phyloP scores from a whole-genome alignment of 2,888 invertebrate species.

The Acronicta aceris region DNA sequence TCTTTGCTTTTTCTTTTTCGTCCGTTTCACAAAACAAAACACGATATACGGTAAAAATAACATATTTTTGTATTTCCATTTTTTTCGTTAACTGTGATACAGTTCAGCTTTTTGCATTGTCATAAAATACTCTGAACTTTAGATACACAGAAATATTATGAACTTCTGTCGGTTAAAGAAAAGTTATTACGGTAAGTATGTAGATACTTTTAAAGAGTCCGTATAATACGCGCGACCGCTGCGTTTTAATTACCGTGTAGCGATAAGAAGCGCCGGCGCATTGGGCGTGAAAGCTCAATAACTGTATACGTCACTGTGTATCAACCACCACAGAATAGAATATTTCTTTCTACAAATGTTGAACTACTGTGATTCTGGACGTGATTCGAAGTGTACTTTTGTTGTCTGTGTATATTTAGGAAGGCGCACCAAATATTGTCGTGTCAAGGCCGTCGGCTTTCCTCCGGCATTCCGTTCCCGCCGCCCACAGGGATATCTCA shows the following conservation, averaged over 20 bases:
- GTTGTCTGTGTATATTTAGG: constrained; percentile 72
- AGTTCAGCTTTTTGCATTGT: constrained; percentile 43
- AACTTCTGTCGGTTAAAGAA: not conserved
- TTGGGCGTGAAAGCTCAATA: constrained; percentile 80
- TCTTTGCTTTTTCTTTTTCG: constrained; percentile 77
- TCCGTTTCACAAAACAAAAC: constrained; percentile 56
- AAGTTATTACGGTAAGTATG: constrained; percentile 3
- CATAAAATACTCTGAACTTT: constrained; percentile 21
- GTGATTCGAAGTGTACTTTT: constrained; percentile 40
- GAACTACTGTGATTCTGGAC: constrained; percentile 54
- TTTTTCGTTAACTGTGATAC: constrained; percentile 44
- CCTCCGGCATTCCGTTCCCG: constrained; percentile 86
- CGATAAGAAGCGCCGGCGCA: constrained; percentile 78
- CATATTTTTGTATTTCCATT: constrained; percentile 55
- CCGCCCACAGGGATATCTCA: constrained; percentile 88
- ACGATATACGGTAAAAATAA: constrained; percentile 42
- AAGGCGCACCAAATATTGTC: constrained; percentile 84
- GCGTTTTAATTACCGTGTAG: constrained; percentile 78
- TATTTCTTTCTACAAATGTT: constrained; percentile 35
- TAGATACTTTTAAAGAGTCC: constrained; percentile 47
- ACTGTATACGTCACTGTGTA: constrained; percentile 66
- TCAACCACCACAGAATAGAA: constrained; percentile 69
- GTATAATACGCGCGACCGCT: constrained; percentile 63
- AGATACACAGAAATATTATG: not conserved
- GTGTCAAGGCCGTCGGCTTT: constrained; percentile 88